Evolutionary conservation across 2,113 vertebrate species (phyloP), one percentile per base, ranked within the genome.

Genomic region (Cryptotis parvus): DNA sequence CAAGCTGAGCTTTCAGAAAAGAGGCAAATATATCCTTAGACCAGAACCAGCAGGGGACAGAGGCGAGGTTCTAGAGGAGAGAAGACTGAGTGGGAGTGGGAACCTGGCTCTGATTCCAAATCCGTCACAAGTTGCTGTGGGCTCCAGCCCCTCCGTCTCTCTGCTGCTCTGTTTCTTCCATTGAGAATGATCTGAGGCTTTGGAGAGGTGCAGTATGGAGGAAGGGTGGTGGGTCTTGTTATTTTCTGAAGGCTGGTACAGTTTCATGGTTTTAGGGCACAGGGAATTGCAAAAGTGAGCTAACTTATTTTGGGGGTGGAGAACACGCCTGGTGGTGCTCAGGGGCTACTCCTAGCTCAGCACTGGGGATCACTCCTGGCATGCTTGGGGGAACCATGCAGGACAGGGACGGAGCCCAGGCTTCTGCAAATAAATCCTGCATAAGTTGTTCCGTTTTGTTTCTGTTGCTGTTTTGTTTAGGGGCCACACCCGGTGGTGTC

Each of bases 1-100:
- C 95, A 55, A 94, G 22, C 1, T 6, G 87, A 87, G 76, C 63
- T 94, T 95, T 91, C 83, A 91, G 91, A 84, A 89, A n/a, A 84
- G 37, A 80, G 73, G 4, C 10, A 74, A 49, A 93, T 90, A 86
- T 26, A 88, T 78, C 78, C 83, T 72, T 43, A 55, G 70, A 84
- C 65, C 74, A 81, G 63, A 20, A 12, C 26, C 26, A 83, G 14
- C 72, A 91, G 74, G 82, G 82, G 70, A 33, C 94, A 90, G 79
- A 83, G 77, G 69, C 84, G 73, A 74, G 58, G 31, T 79, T 74
- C 77, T 91, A 74, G 90, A 92, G 82, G 77, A 86, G 91, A 82
- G 87, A 86, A 55, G 66, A 9, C 1, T 26, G 43, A 86, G 75
- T 76, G 24, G 61, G 81, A 55, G 33, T 14, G 18, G 76, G 84